phyloP scores from a whole-genome alignment of 1,140 invertebrate genomes.

The Maconellicoccus hirsutus region DNA sequence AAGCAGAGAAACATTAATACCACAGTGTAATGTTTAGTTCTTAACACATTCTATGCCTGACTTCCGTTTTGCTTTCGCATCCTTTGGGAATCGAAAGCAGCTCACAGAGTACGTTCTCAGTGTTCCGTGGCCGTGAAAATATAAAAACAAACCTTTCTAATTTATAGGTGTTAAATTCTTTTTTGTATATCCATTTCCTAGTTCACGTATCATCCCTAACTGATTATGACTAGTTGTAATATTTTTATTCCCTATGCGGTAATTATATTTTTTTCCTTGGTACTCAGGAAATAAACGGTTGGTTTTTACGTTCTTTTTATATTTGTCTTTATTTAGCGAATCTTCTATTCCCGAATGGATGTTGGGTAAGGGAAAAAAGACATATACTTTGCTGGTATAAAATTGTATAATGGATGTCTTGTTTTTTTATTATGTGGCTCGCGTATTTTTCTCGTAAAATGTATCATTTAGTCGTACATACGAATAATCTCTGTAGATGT shows the following conservation, averaged over 20 bases:
- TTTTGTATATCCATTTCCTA: constrained; percentile 16
- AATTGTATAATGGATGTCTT: constrained; percentile 20
- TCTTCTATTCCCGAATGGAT: constrained; percentile 20
- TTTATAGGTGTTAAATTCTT: constrained; percentile 21
- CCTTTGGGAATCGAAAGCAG: background rate
- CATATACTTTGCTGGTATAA: constrained; percentile 10
- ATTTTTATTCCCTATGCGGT: constrained; percentile 18
- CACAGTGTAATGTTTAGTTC: constrained; percentile 3
- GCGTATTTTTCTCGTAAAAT: constrained; percentile 19
- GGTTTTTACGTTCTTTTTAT: constrained; percentile 20
- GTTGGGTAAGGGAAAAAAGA: background rate
- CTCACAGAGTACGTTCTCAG: background rate
- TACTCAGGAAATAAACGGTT: constrained; percentile 16
- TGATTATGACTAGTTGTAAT: constrained; percentile 21
- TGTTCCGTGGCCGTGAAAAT: background rate
- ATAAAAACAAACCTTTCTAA: constrained; percentile 18
- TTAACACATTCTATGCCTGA: background rate
- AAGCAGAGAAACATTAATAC: constrained; percentile 14
- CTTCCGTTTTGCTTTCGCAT: background rate
- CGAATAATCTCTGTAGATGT: constrained; percentile 20
- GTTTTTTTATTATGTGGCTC: constrained; percentile 18
- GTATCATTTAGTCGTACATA: constrained; percentile 21
- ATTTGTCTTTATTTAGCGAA: constrained; percentile 22
- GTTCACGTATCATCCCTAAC: constrained; percentile 20
- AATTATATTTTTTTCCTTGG: constrained; percentile 16